Evolutionary conservation across 2,888 invertebrate species (phyloP), one percentile per base, ranked within the genome.

Genomic region (Acronicta aceris): DNA sequence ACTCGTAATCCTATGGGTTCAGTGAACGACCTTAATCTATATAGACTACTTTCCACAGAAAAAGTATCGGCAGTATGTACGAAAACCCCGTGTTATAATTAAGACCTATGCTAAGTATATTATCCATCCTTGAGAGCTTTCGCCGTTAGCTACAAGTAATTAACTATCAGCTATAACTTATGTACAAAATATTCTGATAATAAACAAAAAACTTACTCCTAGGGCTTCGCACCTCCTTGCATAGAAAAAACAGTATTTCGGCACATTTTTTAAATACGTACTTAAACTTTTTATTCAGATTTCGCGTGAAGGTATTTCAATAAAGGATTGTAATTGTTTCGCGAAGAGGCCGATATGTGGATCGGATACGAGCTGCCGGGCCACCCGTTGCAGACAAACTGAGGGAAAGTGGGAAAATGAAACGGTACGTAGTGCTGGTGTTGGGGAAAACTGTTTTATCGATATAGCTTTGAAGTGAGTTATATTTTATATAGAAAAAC

Each of bases 401-500:
- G 86, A 76, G 78, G 85, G 76, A 85, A 86, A 86, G 79, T 85
- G 83, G 82, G 86, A 89, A 91, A 89, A 87, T 87, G 79, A 85
- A 87, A 85, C 84, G 71, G 78, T 83, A 71, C 71, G 57, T 85
- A 90, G 88, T 78, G 90, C 48, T 78, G 21, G 48, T 76, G 47
- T 53, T 59, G 53, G 58, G n/a, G 65, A 78, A 74, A 74, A 72
- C 62, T 68, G 59, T 68, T 64, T 60, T 78, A 75, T 81, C 82
- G 81, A 83, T 84, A 80, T 47, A 58, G 38, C 71, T 51, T 45
- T 51, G 47, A 53, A 56, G 40, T 30, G 40, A 59, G 61, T 57
- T 45, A 42, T 62, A 48, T 53, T 62, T 59, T 45, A 42, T 64
- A 48, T 50, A 53, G 53, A 49, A 40, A 41, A 6, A 38, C 53